These are phyloP conservation scores for Baccha elongata DNA, from an alignment of 2,888 invertebrate genomes.

Conservation along the genomic window DNA sequence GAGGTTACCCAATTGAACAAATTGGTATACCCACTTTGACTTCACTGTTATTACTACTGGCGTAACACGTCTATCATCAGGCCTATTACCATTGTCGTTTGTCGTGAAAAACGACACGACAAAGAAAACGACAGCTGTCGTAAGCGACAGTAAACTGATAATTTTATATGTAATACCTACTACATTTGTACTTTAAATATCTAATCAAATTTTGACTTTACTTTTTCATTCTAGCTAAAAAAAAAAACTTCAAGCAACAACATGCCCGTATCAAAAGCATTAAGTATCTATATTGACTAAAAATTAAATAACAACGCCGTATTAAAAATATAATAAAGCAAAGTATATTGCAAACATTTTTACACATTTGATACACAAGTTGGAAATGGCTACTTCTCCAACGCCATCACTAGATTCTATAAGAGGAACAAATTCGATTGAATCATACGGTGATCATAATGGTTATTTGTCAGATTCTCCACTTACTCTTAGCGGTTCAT, in stretches of 20 bases:
- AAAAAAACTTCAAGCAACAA: conserved; percentile 2
- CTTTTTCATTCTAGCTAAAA: conserved; percentile 6
- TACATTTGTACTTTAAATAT: too few species aligned
- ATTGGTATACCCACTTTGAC: too few species aligned
- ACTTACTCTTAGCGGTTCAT: conserved; percentile 92
- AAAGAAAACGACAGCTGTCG: too few species aligned
- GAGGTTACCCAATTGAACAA: too few species aligned
- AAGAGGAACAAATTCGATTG: conserved; percentile 93
- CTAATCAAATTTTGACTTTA: not conserved
- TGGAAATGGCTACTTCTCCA: conserved; percentile 91
- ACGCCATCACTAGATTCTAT: conserved; percentile 96
- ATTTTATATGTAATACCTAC: too few species aligned
- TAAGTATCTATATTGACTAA: conserved; percentile 2
- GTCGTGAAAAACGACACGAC: too few species aligned
- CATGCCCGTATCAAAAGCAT: conserved; percentile 29
- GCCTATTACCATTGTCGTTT: too few species aligned
- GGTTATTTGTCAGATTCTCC: conserved; percentile 90
- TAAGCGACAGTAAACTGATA: too few species aligned
- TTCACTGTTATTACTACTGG: too few species aligned
- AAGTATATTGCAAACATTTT: not conserved
- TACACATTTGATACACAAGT: conserved; percentile 4
- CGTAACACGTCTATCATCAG: too few species aligned
- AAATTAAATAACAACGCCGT: conserved; percentile 9
- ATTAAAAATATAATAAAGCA: not conserved
- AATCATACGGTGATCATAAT: conserved; percentile 91